A percentile compares a stretch with the other conserved stretches of the same genome.
Conservation (phyloP, 2,113 vertebrate genomes). For the Sakesphorus luctuosus region DNA sequence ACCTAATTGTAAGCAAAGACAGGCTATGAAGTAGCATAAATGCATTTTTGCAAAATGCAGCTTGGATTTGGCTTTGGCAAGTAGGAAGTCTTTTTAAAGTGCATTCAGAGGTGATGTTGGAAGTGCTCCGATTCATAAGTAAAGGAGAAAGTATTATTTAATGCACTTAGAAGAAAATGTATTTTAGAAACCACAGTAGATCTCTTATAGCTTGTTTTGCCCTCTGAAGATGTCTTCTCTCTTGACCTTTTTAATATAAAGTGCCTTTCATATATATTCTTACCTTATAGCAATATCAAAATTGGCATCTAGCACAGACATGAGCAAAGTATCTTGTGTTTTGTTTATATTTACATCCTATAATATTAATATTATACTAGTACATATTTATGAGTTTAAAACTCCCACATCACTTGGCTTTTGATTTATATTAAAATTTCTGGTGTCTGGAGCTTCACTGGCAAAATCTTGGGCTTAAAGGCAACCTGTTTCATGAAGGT, state of each 20-base stretch:
- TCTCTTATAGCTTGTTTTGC: not conserved
- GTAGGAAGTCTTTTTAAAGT: not conserved
- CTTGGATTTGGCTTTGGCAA: not conserved
- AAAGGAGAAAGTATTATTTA: not conserved
- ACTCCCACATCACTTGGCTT: not conserved
- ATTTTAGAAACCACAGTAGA: not conserved
- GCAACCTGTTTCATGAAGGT: not conserved
- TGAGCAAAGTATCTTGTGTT: not conserved
- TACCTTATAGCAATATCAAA: not conserved
- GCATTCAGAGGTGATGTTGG: not conserved
- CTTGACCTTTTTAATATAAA: not conserved
- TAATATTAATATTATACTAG: not conserved
- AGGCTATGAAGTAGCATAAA: not conserved
- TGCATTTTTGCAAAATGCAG: not conserved
- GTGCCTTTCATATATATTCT: not conserved
- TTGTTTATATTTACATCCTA: not conserved
- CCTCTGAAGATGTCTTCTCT: not conserved
- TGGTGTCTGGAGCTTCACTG: not conserved
- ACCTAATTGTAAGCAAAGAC: not conserved
- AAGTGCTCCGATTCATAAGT: not conserved
- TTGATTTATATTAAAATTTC: slow-evolving; percentile 15
- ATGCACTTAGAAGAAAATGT: not conserved
- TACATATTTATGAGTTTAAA: not conserved
- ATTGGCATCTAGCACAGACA: not conserved
- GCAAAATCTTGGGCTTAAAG: not conserved